These are phyloP conservation scores for Hephaestus fuliginosus DNA, from an alignment of 2,797 vertebrate genomes.

Conservation along the genomic window DNA sequence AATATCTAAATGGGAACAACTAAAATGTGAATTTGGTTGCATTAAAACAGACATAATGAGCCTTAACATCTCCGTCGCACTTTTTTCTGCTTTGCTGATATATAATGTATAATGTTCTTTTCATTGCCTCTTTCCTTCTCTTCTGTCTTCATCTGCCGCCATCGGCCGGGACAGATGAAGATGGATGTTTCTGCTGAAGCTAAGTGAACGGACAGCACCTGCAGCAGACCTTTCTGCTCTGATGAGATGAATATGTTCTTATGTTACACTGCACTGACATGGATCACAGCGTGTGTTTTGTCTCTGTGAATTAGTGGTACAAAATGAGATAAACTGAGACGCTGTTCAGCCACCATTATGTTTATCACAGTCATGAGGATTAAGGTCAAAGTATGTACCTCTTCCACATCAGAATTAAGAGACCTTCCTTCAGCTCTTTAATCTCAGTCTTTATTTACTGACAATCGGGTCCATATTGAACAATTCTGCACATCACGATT, in stretches of 20 bases:
- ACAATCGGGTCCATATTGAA: too few species aligned
- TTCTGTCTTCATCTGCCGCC: conserved; percentile 1
- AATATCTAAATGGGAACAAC: too few species aligned
- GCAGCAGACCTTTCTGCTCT: background rate
- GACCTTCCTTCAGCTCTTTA: too few species aligned
- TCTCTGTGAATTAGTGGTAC: background rate
- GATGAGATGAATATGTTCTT: background rate
- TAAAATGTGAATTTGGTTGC: too few species aligned
- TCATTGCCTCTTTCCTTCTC: background rate
- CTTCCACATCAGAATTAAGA: too few species aligned
- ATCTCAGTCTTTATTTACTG: too few species aligned
- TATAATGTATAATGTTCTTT: background rate
- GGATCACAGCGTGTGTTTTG: background rate
- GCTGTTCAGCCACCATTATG: too few species aligned
- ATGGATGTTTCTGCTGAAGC: background rate
- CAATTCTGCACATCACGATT: too few species aligned
- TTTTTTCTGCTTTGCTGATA: background rate
- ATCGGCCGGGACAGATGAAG: conserved; percentile 12
- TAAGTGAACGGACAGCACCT: conserved; percentile 1
- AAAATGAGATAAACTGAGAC: too few species aligned
- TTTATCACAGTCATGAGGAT: background rate
- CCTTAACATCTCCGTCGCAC: too few species aligned
- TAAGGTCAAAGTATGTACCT: background rate
- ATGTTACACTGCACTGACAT: conserved; percentile 1
- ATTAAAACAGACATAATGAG: too few species aligned